Conservation (phyloP, 2,113 vertebrate genomes). For the Aleadryas rufinucha region DNA sequence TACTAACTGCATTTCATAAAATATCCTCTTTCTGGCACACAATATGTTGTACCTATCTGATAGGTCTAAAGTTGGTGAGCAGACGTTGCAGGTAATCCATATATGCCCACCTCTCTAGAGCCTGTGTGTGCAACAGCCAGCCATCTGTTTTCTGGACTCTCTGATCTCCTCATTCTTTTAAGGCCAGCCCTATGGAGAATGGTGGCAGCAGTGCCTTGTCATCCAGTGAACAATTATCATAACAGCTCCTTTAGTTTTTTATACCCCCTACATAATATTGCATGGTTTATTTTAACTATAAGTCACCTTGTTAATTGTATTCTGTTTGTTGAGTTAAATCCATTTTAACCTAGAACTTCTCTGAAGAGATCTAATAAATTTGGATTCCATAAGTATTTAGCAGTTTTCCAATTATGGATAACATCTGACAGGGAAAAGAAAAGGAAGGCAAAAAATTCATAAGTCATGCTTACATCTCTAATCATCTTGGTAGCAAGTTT, state of each 20-base stretch:
- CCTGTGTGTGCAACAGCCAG: neutral
- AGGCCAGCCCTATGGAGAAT: conserved; percentile 29
- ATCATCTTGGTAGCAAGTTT: neutral
- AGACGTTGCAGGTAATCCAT: conserved; percentile 50
- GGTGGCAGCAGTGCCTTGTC: conserved; percentile 9
- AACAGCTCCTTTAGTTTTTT: neutral
- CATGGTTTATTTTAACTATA: conserved; percentile 3
- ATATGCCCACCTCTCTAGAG: conserved; percentile 26
- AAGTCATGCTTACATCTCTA: neutral
- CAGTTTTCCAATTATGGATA: neutral
- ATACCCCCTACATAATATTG: neutral
- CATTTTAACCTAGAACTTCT: neutral
- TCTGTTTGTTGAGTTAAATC: neutral
- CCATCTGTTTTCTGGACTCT: conserved; percentile 53
- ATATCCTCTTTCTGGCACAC: neutral
- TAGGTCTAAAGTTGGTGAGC: neutral
- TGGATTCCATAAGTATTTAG: neutral
- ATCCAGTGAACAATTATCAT: neutral
- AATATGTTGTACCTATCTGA: neutral
- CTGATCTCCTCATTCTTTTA: conserved; percentile 27
- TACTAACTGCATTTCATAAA: neutral
- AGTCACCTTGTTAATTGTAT: neutral
- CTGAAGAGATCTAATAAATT: neutral
- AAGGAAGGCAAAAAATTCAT: neutral
- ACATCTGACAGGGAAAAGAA: neutral